These are phyloP conservation scores for Selene dorsalis DNA, from an alignment of 2,797 vertebrate genomes.

Conservation along the genomic window DNA sequence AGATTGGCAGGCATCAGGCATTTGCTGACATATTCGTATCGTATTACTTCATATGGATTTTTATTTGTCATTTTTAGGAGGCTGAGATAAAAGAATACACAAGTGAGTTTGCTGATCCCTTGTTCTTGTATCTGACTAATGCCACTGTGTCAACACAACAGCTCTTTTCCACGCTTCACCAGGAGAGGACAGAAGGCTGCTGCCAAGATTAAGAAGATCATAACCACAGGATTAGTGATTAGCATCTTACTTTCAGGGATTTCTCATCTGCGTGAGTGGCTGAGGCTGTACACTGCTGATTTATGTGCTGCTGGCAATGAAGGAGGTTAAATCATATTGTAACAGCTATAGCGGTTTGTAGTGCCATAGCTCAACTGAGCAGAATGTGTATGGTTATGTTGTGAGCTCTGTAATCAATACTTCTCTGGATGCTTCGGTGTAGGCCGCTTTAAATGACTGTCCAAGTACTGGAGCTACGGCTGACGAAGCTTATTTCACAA, in stretches of 20 bases:
- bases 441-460: slow-evolving; percentile 7
- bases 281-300: slow-evolving; percentile 8
- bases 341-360: background rate
- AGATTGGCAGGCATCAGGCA: slow-evolving; percentile 21
- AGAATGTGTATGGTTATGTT: background rate
- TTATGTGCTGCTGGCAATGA: background rate
- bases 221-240: slow-evolving; percentile 61
- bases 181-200: slow-evolving; percentile 51
- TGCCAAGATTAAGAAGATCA: slow-evolving; percentile 65
- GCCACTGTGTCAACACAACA: slow-evolving; percentile 34
- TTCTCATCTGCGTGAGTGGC: slow-evolving; percentile 48
- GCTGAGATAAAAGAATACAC: background rate
- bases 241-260: slow-evolving; percentile 64
- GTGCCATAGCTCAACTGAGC: background rate
- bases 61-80: no score
- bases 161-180: slow-evolving; percentile 16
- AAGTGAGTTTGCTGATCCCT: slow-evolving; percentile 23
- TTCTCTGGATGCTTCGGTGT: background rate
- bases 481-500: background rate
- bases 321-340: slow-evolving; percentile 2
- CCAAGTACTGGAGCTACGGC: background rate
- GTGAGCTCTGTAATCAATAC: background rate
- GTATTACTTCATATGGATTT: background rate
- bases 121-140: slow-evolving; percentile 23
- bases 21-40: slow-evolving; percentile 28